Base-by-base conservation (phyloP, 2,113 vertebrate species). In the Spermophilus dauricus region DNA sequence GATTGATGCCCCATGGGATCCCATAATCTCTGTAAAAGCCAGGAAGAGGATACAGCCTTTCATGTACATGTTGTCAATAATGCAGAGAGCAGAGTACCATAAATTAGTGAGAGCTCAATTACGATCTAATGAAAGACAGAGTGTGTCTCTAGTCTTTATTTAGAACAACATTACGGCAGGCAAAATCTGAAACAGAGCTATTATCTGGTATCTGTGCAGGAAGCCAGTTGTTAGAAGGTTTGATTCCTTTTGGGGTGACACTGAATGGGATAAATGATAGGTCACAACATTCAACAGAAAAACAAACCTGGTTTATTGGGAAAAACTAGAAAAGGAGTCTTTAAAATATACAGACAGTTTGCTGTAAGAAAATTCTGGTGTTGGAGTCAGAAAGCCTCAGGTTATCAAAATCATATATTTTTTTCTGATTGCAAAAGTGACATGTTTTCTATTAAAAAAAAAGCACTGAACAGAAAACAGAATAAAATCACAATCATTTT, bases 81-180 rank as follows among this genome's bases (percentile, higher is more conserved):
- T 69, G 34, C 72, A 65, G 39, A 94, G 63, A 85, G 58, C n/a
- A 94, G 72, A 32, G 63, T 4, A 8, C 65, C 45, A 53, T 80
- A 86, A 39, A 73, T 94, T 87, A 91, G 37, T 18, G 6, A 75
- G 53, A 82, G 24, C 51, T 45, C 34, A 70, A 42, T 81, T 80
- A 39, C 94, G 89, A 89, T 73, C 72, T 88, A 48, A 58, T 28
- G 63, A 70, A 86, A 89, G 82, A 32, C 86, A 93, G 84, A 69
- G 18, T 51, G 39, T 58, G 42, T 91, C 81, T 90, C 91, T 82
- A 45, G 80, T 73, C 91, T 97, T 84, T 92, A 92, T 83, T 94
- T 92, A 94, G 77, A 95, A 95, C 39, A 76, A 80, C 70, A 75
- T 13, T 16, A 84, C 81, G 42, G 22, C 76, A 96, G 78, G 84